A percentile compares a stretch with the other conserved stretches of the same genome.
These are phyloP conservation scores for Ptilonorhynchus violaceus DNA, from an alignment of 2,113 vertebrate genomes.

Conservation along the genomic window DNA sequence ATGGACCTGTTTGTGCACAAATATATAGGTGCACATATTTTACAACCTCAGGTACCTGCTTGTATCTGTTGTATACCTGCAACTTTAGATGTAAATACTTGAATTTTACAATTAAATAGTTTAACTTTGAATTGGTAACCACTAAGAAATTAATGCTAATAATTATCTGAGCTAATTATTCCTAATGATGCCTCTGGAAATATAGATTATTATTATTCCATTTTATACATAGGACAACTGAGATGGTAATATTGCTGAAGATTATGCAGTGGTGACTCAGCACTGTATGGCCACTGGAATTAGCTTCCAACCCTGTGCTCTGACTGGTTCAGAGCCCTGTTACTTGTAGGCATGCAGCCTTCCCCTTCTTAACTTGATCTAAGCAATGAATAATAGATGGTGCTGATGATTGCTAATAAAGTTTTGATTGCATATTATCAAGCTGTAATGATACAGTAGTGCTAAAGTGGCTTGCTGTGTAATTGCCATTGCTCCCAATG, in stretches of 20 bases:
- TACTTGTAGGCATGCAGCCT: neutral
- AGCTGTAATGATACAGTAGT: neutral
- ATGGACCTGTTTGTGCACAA: neutral
- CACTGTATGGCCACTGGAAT: neutral
- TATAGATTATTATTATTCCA: neutral
- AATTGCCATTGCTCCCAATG: slow-evolving; percentile 42
- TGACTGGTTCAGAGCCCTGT: neutral
- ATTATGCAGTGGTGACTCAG: neutral
- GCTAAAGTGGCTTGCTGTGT: neutral
- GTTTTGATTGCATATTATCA: slow-evolving; percentile 47
- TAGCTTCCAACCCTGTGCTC: neutral
- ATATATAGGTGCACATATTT: neutral
- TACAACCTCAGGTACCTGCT: neutral
- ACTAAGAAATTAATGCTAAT: neutral
- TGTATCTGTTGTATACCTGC: neutral
- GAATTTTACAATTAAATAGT: neutral
- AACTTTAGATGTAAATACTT: neutral
- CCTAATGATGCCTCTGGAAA: neutral
- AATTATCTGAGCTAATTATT: neutral
- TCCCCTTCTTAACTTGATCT: neutral
- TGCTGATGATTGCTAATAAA: slow-evolving; percentile 31
- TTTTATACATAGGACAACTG: neutral
- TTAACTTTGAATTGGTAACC: neutral
- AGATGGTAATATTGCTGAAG: neutral
- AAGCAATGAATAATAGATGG: slow-evolving; percentile 45